phyloP scores from a whole-genome alignment of 2,888 invertebrate species.

The Hylaea fasciaria region DNA sequence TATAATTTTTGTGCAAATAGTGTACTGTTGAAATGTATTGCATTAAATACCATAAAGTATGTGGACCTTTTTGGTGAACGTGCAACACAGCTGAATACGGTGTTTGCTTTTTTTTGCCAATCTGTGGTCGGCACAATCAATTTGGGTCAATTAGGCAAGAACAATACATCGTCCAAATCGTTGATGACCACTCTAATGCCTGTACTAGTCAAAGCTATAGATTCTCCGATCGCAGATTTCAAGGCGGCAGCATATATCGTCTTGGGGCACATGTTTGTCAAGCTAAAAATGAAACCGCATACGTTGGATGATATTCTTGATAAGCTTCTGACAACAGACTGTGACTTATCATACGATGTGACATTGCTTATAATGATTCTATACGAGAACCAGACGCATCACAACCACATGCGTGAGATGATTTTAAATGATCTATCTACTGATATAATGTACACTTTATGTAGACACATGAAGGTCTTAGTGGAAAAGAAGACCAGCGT shows the following conservation, averaged over 20 bases:
- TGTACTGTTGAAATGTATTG: conserved; percentile 65
- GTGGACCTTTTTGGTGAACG: conserved; percentile 86
- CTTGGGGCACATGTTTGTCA: conserved; percentile 87
- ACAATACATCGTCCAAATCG: conserved; percentile 86
- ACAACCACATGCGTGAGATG: conserved; percentile 77
- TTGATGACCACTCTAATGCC: conserved; percentile 73
- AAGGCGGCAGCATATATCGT: conserved; percentile 90
- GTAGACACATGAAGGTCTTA: conserved; percentile 79
- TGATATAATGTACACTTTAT: conserved; percentile 65
- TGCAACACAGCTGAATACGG: conserved; percentile 86
- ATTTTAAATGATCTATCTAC: conserved; percentile 79
- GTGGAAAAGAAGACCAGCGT: conserved; percentile 84
- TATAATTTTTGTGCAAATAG: conserved; percentile 88
- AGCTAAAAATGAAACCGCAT: conserved; percentile 86
- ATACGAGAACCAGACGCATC: conserved; percentile 86
- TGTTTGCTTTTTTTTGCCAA: conserved; percentile 92
- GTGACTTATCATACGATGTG: conserved; percentile 83
- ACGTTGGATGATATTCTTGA: conserved; percentile 86
- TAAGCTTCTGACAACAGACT: conserved; percentile 67
- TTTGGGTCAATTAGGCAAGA: conserved; percentile 65
- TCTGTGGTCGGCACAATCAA: conserved; percentile 89
- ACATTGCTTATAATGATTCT: conserved; percentile 88
- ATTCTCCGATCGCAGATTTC: conserved; percentile 88
- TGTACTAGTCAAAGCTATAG: conserved; percentile 88
- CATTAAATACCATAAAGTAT: conserved; percentile 64